These are phyloP conservation scores for Limnephilus lunatus DNA, from an alignment of 2,888 invertebrate genomes.

Conservation along the genomic window DNA sequence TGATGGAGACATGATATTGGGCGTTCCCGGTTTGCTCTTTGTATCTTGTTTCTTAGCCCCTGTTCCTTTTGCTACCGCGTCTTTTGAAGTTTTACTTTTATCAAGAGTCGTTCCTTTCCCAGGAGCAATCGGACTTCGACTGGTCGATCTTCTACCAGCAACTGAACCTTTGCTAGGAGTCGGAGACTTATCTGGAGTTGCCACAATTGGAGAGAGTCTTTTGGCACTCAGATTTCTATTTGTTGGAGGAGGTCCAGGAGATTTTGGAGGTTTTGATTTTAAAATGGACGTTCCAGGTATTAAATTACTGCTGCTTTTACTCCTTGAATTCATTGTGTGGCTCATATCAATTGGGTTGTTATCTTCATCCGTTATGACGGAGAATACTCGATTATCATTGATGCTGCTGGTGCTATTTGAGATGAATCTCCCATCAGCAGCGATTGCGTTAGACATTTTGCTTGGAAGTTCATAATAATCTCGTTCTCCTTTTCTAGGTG, in stretches of 20 bases:
- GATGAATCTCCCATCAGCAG: conserved; percentile 70
- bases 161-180: conserved; percentile 56
- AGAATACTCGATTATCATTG: conserved; percentile 68
- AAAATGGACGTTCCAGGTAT: conserved; percentile 70
- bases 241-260: conserved; percentile 76
- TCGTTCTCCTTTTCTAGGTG: conserved; percentile 68
- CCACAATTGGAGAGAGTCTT: conserved; percentile 76
- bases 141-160: conserved; percentile 10
- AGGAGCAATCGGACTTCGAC: conserved; percentile 9
- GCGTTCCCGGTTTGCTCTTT: conserved; percentile 67
- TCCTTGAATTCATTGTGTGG: conserved; percentile 67
- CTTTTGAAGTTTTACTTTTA: conserved; percentile 25
- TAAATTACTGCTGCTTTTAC: conserved; percentile 74
- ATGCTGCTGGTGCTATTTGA: conserved; percentile 77
- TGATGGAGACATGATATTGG: conserved; percentile 69
- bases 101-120: neutral
- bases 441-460: conserved; percentile 61
- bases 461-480: conserved; percentile 48
- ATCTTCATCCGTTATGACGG: conserved; percentile 72
- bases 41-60: conserved; percentile 23
- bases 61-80: neutral
- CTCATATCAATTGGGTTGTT: conserved; percentile 65
- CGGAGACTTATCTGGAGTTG: conserved; percentile 77
- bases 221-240: conserved; percentile 74
- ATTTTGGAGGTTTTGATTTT: conserved; percentile 76